Evolutionary conservation across 2,797 vertebrate genomes (phyloP).

Genomic region (Champsocephalus gunnari): DNA sequence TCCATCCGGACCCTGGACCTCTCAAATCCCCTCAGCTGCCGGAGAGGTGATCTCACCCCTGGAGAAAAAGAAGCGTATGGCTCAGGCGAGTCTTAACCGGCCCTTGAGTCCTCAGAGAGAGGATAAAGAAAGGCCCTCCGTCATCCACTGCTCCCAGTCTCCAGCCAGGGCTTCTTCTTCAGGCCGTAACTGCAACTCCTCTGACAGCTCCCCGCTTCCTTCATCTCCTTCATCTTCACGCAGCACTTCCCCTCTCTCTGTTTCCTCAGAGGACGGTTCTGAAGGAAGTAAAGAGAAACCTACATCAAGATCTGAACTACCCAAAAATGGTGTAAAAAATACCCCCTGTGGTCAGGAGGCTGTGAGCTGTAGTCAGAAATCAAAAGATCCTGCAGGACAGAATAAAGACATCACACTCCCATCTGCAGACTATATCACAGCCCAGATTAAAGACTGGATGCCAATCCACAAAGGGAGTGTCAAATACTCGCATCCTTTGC

Average conservation of each 20-base stretch:
- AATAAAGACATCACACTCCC: slow-evolving; percentile 52
- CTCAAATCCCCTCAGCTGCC: slow-evolving; percentile 71
- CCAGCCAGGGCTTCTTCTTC: slow-evolving; percentile 66
- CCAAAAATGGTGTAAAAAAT: slow-evolving; percentile 42
- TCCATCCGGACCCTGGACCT: slow-evolving; percentile 72
- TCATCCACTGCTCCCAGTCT: slow-evolving; percentile 75
- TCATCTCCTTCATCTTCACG: slow-evolving; percentile 78
- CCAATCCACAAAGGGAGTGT: slow-evolving; percentile 43
- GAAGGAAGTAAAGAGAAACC: slow-evolving; percentile 63
- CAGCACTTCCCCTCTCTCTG: slow-evolving; percentile 77
- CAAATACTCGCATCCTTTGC: slow-evolving; percentile 52
- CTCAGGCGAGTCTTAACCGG: slow-evolving; percentile 89
- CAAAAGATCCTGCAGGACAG: slow-evolving; percentile 58
- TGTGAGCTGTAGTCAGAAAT: slow-evolving; percentile 47
- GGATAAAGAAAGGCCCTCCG: slow-evolving; percentile 70
- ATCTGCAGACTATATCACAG: slow-evolving; percentile 45
- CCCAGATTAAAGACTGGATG: slow-evolving; percentile 74
- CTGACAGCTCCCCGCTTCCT: slow-evolving; percentile 76
- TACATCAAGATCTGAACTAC: slow-evolving; percentile 36
- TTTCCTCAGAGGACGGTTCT: slow-evolving; percentile 81
- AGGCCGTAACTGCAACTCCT: slow-evolving; percentile 68
- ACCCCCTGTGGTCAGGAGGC: slow-evolving; percentile 53
- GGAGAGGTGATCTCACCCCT: slow-evolving; percentile 93
- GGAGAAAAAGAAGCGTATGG: slow-evolving; percentile 95
- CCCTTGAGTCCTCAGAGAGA: slow-evolving; percentile 60